phyloP scores from a whole-genome alignment of 2,888 invertebrate genomes.

The Camptogramma bilineatum region DNA sequence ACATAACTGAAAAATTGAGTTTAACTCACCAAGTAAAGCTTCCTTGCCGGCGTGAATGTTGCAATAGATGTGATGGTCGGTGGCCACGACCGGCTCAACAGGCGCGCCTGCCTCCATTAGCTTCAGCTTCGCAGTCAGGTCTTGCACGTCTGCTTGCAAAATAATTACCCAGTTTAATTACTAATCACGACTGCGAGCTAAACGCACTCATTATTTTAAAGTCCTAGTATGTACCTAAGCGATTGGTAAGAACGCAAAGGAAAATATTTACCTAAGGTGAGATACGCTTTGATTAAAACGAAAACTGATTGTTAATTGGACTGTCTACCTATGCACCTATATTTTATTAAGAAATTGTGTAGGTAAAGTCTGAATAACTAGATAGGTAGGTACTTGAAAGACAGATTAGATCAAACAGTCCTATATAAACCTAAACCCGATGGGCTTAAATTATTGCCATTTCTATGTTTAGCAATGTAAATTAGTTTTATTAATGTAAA shows the following conservation, averaged over 20 bases:
- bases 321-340: too few species aligned
- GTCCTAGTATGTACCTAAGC: neutral
- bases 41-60: conserved; percentile 79
- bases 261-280: too few species aligned
- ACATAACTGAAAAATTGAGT: too few species aligned
- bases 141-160: conserved; percentile 86
- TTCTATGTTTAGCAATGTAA: too few species aligned
- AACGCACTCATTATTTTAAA: conserved; percentile 9
- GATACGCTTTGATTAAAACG: neutral
- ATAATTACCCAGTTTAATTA: conserved; percentile 15
- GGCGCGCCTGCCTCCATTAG: conserved; percentile 85
- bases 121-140: conserved; percentile 88
- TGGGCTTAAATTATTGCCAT: too few species aligned
- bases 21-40: conserved; percentile 72
- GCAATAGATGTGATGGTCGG: conserved; percentile 80
- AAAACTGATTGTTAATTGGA: neutral
- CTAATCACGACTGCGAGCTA: conserved; percentile 7
- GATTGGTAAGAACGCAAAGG: too few species aligned
- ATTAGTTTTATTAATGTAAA: too few species aligned
- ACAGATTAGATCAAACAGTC: too few species aligned
- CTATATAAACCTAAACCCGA: too few species aligned
- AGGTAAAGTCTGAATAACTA: too few species aligned
- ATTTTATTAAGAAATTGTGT: too few species aligned
- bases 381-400: neutral
- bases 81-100: conserved; percentile 67